Evolutionary conservation across 2,888 invertebrate species (phyloP).

Genomic region (Trimorus sp.): DNA sequence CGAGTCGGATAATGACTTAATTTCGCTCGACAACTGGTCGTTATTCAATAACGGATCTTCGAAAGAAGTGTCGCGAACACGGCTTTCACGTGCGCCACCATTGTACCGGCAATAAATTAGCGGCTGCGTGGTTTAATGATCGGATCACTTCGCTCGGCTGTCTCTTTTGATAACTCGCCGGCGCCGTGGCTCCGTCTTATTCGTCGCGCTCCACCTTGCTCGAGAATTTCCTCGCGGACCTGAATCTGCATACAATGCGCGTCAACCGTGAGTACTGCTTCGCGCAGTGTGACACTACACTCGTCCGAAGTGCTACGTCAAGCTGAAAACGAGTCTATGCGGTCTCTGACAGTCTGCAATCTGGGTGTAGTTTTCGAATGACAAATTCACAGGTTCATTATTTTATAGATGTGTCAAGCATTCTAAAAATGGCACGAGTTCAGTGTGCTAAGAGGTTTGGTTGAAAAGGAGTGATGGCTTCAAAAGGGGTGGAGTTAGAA

Average conservation of each 20-base stretch:
- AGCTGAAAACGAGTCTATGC: slow-evolving; percentile 36
- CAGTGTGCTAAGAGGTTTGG: too few species aligned
- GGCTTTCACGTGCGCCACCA: slow-evolving; percentile 39
- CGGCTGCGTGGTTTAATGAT: slow-evolving; percentile 36
- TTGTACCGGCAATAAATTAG: slow-evolving; percentile 47
- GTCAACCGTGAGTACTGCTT: slow-evolving; percentile 44
- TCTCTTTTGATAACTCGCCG: slow-evolving; percentile 33
- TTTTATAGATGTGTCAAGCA: too few species aligned
- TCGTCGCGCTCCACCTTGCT: slow-evolving; percentile 5
- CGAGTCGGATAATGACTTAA: background rate
- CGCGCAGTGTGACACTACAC: slow-evolving; percentile 22
- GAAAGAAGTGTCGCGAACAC: slow-evolving; percentile 16
- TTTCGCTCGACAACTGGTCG: slow-evolving; percentile 2
- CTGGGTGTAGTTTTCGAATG: too few species aligned
- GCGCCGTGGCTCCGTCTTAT: slow-evolving; percentile 9
- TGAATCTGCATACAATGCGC: slow-evolving; percentile 57
- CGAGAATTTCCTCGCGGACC: slow-evolving; percentile 34
- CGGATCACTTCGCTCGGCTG: slow-evolving; percentile 34
- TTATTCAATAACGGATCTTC: slow-evolving; percentile 37
- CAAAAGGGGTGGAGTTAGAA: too few species aligned
- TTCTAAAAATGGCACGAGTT: too few species aligned
- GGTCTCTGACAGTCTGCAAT: too few species aligned
- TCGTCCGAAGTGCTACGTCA: slow-evolving; percentile 46
- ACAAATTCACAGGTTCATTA: too few species aligned
- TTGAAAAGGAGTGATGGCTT: too few species aligned